Evolutionary conservation across 2,113 vertebrate species (phyloP), one percentile per base, ranked within the genome.

Genomic region (Porphyrio hochstetteri): DNA sequence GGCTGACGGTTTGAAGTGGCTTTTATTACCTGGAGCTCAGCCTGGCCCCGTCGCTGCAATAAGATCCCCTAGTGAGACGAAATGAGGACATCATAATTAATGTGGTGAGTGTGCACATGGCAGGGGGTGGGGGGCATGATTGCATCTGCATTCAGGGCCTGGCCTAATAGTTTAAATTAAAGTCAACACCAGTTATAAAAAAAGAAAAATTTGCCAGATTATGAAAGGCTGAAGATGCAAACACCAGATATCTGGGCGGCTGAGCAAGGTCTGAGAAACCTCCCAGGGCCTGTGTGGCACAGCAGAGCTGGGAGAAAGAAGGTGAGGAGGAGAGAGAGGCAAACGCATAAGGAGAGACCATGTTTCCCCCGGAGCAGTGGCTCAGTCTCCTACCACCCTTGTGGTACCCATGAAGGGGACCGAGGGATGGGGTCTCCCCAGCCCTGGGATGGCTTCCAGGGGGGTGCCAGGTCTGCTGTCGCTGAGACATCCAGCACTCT

Each of bases 21-120:
- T 59, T 92, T 85, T 89, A 50, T 80, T 76, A 89, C 56, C n/a
- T 1, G 20, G 53, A 86, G 57, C 57, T 92, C 75, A 90, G 74
- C 89, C 80, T 8, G 1, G 69, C 80, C 88, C 72, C 61, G 1
- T 36, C 70, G 15, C 44, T 76, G 88, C 1, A 84, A 95, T 95
- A 97, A 96, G 94, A 95, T 95, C 83, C 95, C 93, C 90, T 23
- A 91, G 94, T 0, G 87, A 95, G 95, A 82, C 8, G 15, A 95
- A 96, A 97, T 93, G 95, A 96, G 97, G 94, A 94, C 95, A 95
- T 96, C 96, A 91, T 93, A 82, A 96, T 96, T 95, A 96, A 92
- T 3, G 36, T 15, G 68, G 94, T 29, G 53, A 86, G 80, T 8
- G 0, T 65, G 36, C 2, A 0, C 2, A 0, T 11, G 6, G 53